Percentiles rank a stretch among this genome's conserved stretches.
Conservation (phyloP, 2,888 invertebrate species). For the Eulithis testata region DNA sequence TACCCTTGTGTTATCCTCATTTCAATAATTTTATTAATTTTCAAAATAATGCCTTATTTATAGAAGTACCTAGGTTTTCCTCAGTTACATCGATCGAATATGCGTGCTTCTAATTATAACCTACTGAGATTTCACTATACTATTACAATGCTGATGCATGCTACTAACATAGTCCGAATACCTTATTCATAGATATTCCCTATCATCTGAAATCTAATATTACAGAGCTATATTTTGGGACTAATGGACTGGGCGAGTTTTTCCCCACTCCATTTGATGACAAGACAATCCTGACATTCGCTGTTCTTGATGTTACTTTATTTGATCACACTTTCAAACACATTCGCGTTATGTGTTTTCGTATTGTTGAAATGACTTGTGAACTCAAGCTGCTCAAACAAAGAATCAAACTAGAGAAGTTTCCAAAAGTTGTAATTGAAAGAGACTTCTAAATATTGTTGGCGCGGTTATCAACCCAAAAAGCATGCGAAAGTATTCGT, state of each 20-base stretch:
- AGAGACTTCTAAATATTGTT: neutral
- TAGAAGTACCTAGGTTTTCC: too few relatives aligned
- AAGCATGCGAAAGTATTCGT: neutral
- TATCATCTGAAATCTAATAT: conserved; percentile 7
- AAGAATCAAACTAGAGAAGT: conserved; percentile 3
- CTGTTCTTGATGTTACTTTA: conserved; percentile 6
- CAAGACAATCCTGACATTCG: conserved; percentile 7
- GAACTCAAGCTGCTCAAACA: conserved; percentile 33
- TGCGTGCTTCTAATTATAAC: too few relatives aligned
- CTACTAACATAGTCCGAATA: too few relatives aligned
- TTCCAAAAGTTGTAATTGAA: conserved; percentile 3
- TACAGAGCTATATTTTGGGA: neutral
- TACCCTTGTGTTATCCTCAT: too few relatives aligned
- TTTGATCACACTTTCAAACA: neutral
- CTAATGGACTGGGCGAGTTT: conserved; percentile 14
- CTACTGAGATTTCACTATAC: too few relatives aligned
- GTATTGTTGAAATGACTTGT: conserved; percentile 35
- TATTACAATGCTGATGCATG: conserved; percentile 6
- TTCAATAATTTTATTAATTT: too few relatives aligned
- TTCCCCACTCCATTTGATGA: conserved; percentile 8
- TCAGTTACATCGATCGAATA: too few relatives aligned
- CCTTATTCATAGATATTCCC: neutral
- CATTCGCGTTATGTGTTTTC: conserved; percentile 10
- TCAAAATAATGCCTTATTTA: too few relatives aligned
- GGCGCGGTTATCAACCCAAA: conserved; percentile 11